Evolutionary conservation across 2,797 vertebrate genomes (phyloP), one percentile per base, ranked within the genome.

Genomic region (Acomys russatus): DNA sequence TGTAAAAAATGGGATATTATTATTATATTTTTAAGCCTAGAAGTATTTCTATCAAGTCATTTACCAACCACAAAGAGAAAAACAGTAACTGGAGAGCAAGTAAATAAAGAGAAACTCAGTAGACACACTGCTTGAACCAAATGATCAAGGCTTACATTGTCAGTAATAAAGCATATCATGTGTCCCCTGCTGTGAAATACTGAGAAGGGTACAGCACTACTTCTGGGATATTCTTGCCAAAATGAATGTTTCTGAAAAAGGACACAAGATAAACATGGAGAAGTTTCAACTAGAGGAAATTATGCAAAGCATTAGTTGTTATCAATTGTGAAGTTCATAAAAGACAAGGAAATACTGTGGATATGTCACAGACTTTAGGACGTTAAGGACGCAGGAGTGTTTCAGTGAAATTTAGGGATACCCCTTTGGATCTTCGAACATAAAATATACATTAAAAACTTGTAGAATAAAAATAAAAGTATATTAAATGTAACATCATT

Each of bases 361-460:
- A 91, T 82, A 63, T 71, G 25, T 78, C 56, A 74, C 11, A 71
- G 70, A 87, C 20, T 91, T 11, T 44, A 91, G 33, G 33, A 88
- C 33, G 64, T 10, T 88, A 77, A 94, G 44, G 71, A 76, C 66
- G 73, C 23, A 25, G 25, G 83, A 82, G 25, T 9, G n/a, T 66
- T 51, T 89, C 77, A 94, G 28, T 89, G 59, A 91, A 96, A 93
- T 94, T 94, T 92, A 4, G 74, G 64, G 77, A n/a, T 22, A 74
- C 56, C 63, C 44, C 54, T 91, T 95, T 96, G 6, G 44, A 44
- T 44, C 44, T 4, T 44, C 44, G 38, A 94, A 90, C 1, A 76
- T 64, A 96, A 96, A 91, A 91, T 33, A 28, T 56, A 86, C 51
- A 14, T 85, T 88, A 73, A 92, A 95, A 95, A 88, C 63, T 82